Conservation (phyloP, 2,888 invertebrate genomes). For the Heliconius cydno region DNA sequence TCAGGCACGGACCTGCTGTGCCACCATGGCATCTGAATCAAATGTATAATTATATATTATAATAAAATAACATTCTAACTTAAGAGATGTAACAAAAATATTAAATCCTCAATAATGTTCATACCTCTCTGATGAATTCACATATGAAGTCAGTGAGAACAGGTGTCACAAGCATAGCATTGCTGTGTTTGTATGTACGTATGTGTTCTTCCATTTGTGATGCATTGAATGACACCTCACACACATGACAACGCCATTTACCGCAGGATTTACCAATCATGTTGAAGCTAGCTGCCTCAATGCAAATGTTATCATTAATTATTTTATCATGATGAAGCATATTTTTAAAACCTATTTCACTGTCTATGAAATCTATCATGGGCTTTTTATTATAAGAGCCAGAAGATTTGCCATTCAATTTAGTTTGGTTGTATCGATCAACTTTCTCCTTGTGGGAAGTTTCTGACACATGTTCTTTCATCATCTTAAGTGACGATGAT, state of each 20-base stretch:
- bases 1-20: neutral
- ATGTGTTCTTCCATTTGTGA: conserved; percentile 32
- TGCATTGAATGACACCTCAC: conserved; percentile 43
- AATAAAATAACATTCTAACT: too few relatives aligned
- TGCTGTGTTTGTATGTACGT: conserved; percentile 33
- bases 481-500: conserved; percentile 51
- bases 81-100: neutral
- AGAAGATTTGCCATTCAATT: neutral
- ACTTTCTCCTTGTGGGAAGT: conserved; percentile 51
- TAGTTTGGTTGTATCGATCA: neutral
- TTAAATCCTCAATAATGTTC: neutral
- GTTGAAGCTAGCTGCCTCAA: conserved; percentile 47
- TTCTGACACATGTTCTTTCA: conserved; percentile 58
- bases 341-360: neutral
- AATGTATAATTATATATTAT: too few relatives aligned
- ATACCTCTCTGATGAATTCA: conserved; percentile 52
- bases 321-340: conserved; percentile 32
- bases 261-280: conserved; percentile 45
- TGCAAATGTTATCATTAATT: conserved; percentile 54
- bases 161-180: conserved; percentile 27
- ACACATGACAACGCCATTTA: conserved; percentile 50
- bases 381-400: conserved; percentile 11
- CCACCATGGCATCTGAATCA: neutral
- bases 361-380: conserved; percentile 18
- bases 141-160: conserved; percentile 39